These are phyloP conservation scores for Platyrinchus mystaceus DNA, from an alignment of 2,797 vertebrate genomes.

Conservation along the genomic window DNA sequence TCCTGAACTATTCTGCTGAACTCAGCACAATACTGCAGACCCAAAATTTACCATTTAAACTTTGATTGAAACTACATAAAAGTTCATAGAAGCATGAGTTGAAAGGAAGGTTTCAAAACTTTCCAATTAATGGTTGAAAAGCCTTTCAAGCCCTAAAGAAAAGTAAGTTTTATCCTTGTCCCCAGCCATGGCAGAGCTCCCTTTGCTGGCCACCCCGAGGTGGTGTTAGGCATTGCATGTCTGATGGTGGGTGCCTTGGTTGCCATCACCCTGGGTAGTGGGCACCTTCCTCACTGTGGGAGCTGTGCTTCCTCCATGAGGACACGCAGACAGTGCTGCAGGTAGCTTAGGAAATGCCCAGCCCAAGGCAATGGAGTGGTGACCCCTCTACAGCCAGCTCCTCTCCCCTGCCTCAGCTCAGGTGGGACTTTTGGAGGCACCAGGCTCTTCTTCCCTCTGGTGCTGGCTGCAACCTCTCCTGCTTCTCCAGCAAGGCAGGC, in stretches of 20 bases:
- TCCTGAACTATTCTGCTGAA: background rate
- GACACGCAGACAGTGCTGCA: rapidly evolving
- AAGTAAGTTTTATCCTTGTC: background rate
- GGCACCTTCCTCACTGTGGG: background rate
- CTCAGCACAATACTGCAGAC: background rate
- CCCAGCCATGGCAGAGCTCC: background rate
- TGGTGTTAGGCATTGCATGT: background rate
- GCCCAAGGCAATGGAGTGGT: background rate
- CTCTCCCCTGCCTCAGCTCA: rapidly evolving
- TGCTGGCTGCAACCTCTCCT: background rate
- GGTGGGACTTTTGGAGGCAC: rapidly evolving
- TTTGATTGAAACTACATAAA: background rate
- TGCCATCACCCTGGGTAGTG: background rate
- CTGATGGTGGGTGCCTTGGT: rapidly evolving
- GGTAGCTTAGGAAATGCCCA: background rate
- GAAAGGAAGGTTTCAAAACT: background rate
- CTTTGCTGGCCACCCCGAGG: background rate
- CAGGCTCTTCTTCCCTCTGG: background rate
- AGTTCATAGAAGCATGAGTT: background rate
- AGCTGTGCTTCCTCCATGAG: background rate
- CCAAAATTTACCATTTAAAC: background rate
- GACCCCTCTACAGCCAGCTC: background rate
- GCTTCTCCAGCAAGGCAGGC: background rate
- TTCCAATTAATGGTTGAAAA: background rate
- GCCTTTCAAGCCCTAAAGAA: background rate